Percentiles rank a stretch among this genome's conserved stretches.
These are phyloP conservation scores for Sebastiscus tertius DNA, from an alignment of 2,797 vertebrate species.

Conservation along the genomic window DNA sequence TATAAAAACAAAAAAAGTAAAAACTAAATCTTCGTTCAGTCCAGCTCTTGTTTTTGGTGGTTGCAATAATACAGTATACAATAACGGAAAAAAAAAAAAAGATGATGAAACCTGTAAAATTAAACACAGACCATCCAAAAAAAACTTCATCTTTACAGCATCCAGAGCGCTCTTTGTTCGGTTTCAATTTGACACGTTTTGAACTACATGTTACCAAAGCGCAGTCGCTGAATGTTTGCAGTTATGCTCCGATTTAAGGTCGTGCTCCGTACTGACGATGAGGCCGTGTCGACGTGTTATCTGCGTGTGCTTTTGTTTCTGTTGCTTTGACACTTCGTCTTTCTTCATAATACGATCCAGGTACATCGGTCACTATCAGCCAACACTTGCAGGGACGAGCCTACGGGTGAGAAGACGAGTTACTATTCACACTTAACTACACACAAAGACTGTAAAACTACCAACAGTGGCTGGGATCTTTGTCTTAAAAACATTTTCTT, in stretches of 20 bases:
- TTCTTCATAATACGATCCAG: constrained; percentile 91
- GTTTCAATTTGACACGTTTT: constrained; percentile 36
- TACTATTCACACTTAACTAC: neutral
- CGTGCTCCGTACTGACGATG: neutral
- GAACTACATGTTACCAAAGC: constrained; percentile 14
- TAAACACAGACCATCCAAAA: constrained; percentile 16
- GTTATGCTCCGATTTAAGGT: constrained; percentile 4
- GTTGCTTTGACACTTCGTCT: constrained; percentile 9
- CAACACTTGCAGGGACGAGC: constrained; percentile 91
- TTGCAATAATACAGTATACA: constrained; percentile 56
- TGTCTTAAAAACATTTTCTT: neutral
- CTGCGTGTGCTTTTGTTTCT: neutral
- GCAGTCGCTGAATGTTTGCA: neutral
- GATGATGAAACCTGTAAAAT: constrained; percentile 18
- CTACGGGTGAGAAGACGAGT: constrained; percentile 63
- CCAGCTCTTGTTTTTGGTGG: constrained; percentile 56
- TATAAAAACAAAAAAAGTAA: constrained; percentile 49
- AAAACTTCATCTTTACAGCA: constrained; percentile 17
- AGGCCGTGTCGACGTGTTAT: neutral
- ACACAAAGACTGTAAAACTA: neutral
- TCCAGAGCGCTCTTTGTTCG: constrained; percentile 3
- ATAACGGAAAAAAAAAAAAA: constrained; percentile 6
- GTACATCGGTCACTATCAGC: constrained; percentile 91
- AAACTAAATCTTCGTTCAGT: constrained; percentile 58
- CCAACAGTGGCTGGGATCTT: too few species aligned